Evolutionary conservation across 2,113 vertebrate species (phyloP).

Genomic region (Cottus gobio): DNA sequence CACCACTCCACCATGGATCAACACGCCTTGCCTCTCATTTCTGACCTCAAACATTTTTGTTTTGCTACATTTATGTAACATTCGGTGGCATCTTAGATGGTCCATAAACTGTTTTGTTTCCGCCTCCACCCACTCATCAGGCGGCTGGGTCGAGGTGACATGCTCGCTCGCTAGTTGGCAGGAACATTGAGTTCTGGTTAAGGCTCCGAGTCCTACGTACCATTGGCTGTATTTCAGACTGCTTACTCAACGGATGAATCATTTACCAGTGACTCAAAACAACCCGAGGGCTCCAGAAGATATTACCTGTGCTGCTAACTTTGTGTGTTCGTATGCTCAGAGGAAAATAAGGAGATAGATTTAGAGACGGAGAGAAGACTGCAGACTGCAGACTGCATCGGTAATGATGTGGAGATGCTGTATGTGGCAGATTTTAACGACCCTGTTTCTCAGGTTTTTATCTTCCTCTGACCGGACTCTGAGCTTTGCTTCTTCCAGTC

Average conservation of each 20-base stretch:
- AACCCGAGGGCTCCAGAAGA: conserved; percentile 10
- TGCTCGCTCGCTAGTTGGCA: conserved; percentile 59
- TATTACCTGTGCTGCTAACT: not conserved
- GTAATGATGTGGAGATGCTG: not conserved
- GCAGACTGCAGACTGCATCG: not conserved
- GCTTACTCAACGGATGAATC: conserved; percentile 64
- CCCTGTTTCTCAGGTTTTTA: conserved; percentile 27
- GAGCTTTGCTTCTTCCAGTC: conserved; percentile 43
- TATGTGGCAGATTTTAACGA: not conserved
- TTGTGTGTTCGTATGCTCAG: not conserved
- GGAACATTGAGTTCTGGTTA: conserved; percentile 69
- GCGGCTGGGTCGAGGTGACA: conserved; percentile 69
- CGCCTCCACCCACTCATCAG: conserved; percentile 46
- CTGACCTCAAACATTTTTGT: not conserved
- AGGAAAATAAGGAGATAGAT: conserved; percentile 4
- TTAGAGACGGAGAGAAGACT: not conserved
- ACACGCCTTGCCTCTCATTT: not conserved
- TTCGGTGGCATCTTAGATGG: conserved; percentile 11
- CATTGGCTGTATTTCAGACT: conserved; percentile 56
- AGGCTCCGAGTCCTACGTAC: conserved; percentile 56
- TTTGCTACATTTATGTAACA: not conserved
- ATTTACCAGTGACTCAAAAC: conserved; percentile 61
- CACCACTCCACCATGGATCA: not conserved
- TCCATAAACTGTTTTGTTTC: conserved; percentile 52
- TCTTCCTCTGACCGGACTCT: conserved; percentile 48